These are phyloP conservation scores for Lasioglossum pauxillum DNA, from an alignment of 2,888 invertebrate species.

Conservation along the genomic window DNA sequence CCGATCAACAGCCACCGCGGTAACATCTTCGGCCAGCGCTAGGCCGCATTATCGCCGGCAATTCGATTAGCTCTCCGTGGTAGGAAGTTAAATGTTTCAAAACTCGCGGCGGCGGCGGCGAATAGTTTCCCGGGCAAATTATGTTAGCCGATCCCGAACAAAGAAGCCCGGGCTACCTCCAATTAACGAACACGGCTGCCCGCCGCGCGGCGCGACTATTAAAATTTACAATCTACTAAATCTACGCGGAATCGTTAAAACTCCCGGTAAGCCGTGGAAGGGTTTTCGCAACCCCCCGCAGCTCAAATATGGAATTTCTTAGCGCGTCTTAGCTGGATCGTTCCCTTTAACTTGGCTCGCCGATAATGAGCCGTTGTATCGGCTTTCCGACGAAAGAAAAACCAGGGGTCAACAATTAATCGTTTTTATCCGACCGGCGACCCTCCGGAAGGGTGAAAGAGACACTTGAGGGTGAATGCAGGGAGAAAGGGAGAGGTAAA, in stretches of 20 bases:
- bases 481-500: not conserved
- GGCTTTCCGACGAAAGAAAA: slow-evolving; percentile 54
- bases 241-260: slow-evolving; percentile 39
- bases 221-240: slow-evolving; percentile 31
- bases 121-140: slow-evolving; percentile 14
- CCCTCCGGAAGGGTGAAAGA: not conserved
- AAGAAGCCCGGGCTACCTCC: slow-evolving; percentile 10
- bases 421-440: slow-evolving; percentile 60
- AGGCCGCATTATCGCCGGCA: not conserved
- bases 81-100: slow-evolving; percentile 9
- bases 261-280: not conserved
- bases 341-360: slow-evolving; percentile 36
- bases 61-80: not conserved
- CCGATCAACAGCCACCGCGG: not conserved
- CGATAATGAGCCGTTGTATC: slow-evolving; percentile 68
- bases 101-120: not conserved
- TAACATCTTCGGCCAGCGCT: not conserved
- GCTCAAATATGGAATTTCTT: slow-evolving; percentile 56
- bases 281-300: not conserved
- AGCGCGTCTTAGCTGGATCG: slow-evolving; percentile 35
- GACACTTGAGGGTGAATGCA: not conserved
- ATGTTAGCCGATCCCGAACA: not conserved
- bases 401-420: slow-evolving; percentile 60
- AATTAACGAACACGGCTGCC: slow-evolving; percentile 28
- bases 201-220: not conserved